phyloP scores from a whole-genome alignment of 2,888 invertebrate species.

The Drosophila nigricruria region DNA sequence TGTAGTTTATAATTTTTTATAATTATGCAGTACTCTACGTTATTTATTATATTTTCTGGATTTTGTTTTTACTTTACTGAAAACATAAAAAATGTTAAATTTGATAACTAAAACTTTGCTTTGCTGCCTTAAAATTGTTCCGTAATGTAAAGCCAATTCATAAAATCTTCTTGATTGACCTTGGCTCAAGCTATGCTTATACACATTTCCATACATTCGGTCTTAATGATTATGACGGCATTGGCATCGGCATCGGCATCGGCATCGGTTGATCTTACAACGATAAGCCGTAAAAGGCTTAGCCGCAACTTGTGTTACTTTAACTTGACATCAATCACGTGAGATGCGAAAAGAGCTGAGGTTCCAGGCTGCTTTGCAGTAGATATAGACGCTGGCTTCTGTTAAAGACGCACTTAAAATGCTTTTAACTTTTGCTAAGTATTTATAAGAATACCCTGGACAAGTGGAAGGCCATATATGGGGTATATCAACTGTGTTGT shows the following conservation, averaged over 20 bases:
- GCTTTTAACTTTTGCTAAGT: conserved; percentile 69
- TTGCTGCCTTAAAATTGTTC: conserved; percentile 1
- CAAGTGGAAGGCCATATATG: accelerated
- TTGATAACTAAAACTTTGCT: not conserved
- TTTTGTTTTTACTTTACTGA: too few species aligned
- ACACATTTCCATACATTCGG: conserved; percentile 32
- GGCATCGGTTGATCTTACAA: conserved; percentile 44
- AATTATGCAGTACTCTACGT: too few species aligned
- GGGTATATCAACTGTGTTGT: not conserved
- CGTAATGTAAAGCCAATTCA: not conserved
- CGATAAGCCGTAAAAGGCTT: conserved; percentile 54
- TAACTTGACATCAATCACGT: conserved; percentile 72
- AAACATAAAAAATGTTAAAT: too few species aligned
- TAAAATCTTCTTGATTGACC: conserved; percentile 22
- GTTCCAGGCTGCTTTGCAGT: conserved; percentile 9
- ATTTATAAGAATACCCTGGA: conserved; percentile 24
- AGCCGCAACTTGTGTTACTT: conserved; percentile 63
- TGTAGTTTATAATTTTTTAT: too few species aligned
- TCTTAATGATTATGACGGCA: conserved; percentile 43
- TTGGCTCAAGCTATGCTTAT: conserved; percentile 11
- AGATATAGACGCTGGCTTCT: conserved; percentile 52
- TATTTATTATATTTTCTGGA: too few species aligned
- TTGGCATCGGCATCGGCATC: conserved; percentile 18
- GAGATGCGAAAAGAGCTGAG: conserved; percentile 23
- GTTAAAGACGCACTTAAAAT: conserved; percentile 74